phyloP scores from a whole-genome alignment of 2,113 vertebrate genomes.

The Oophaga pumilio region DNA sequence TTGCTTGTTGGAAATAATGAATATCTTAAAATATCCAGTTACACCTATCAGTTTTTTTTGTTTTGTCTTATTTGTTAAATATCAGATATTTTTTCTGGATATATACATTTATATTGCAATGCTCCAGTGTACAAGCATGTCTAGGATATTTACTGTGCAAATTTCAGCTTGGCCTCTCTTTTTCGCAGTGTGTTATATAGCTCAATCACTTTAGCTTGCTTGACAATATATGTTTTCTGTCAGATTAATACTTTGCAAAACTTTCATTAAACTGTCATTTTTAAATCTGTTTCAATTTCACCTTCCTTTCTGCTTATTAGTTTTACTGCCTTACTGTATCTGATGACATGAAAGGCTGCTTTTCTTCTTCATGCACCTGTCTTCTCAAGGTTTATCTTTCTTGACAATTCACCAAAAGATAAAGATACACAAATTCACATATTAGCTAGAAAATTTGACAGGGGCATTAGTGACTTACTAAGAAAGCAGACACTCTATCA shows the following conservation, averaged over 20 bases:
- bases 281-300: slow-evolving; percentile 67
- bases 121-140: neutral
- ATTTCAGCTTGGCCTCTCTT: slow-evolving; percentile 18
- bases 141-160: neutral
- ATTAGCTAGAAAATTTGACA: slow-evolving; percentile 47
- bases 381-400: slow-evolving; percentile 54
- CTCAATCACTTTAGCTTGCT: slow-evolving; percentile 63
- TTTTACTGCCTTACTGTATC: slow-evolving; percentile 66
- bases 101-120: neutral
- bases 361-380: slow-evolving; percentile 62
- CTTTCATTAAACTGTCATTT: slow-evolving; percentile 77
- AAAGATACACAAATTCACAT: slow-evolving; percentile 53
- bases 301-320: slow-evolving; percentile 67
- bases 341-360: slow-evolving; percentile 61
- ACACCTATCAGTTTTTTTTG: neutral
- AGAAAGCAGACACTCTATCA: neutral
- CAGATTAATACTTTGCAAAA: slow-evolving; percentile 65
- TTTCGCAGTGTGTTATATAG: slow-evolving; percentile 44
- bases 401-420: slow-evolving; percentile 52
- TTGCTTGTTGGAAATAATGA: neutral
- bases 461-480: slow-evolving; percentile 32
- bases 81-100: neutral
- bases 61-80: neutral
- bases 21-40: neutral
- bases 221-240: slow-evolving; percentile 68